Conservation (phyloP, 64 coral and sea anemone genomes). For the Trachythela sp. region DNA sequence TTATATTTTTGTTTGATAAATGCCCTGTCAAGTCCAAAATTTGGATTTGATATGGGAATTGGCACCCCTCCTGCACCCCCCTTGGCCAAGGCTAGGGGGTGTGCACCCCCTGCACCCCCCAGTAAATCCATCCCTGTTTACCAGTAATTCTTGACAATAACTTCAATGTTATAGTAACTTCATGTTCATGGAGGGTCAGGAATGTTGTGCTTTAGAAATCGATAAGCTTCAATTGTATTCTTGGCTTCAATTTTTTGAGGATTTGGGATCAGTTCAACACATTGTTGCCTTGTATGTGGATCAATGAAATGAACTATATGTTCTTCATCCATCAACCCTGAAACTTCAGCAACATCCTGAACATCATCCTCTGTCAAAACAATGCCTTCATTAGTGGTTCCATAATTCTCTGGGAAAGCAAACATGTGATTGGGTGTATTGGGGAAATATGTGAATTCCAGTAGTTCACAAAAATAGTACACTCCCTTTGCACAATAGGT, state of each 20-base stretch:
- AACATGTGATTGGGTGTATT: background rate
- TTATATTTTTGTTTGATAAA: too few species aligned
- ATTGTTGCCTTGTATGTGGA: background rate
- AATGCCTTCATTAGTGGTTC: background rate
- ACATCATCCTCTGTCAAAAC: background rate
- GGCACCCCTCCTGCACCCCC: too few species aligned
- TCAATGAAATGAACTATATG: background rate
- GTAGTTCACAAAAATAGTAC: background rate
- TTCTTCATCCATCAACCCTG: background rate
- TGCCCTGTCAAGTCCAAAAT: too few species aligned
- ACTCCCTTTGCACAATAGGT: background rate
- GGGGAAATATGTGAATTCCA: background rate
- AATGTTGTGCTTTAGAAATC: slow-evolving; percentile 1
- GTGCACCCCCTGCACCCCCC: too few species aligned
- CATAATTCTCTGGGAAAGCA: background rate
- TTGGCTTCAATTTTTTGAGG: background rate
- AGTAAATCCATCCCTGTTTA: too few species aligned
- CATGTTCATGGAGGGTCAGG: too few species aligned
- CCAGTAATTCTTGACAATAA: too few species aligned
- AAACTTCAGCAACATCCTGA: background rate
- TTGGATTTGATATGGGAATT: too few species aligned
- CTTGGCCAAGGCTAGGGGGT: too few species aligned
- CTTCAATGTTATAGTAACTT: too few species aligned
- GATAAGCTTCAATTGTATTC: background rate
- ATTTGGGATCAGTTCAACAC: background rate